Base-by-base conservation (phyloP, 2,888 invertebrate genomes). In the Drosophila neonasuta region DNA sequence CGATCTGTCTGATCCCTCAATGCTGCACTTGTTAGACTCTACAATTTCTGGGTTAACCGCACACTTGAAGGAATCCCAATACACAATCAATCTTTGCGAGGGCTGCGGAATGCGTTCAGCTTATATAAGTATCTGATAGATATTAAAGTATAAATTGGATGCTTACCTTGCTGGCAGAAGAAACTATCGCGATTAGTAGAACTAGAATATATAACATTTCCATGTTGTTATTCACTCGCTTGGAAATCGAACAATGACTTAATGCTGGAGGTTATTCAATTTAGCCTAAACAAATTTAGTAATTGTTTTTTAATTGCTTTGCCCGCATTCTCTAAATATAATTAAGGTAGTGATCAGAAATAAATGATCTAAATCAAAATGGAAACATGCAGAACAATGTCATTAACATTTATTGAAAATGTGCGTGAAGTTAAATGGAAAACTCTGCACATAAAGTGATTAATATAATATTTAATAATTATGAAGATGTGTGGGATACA, bases 301-400 rank as follows among this genome's bases (percentile, higher is more conserved):
- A 46, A 56, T 56, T 56, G 36, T 15, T 46, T 56, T 56, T 15
- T 56, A 56, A 46, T 11, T 36, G 44, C 8, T 11, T 1, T 15
- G 5, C 2, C 4, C n/a, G n/a, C 1, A 11, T 11, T 36, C 6
- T 36, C n/a, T 36, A 11, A n/a, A 6, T 11, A 36, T 36, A n/a
- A 36, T 36, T 50, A n/a, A 17, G 10, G 3, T 1, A 32, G 2
- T 20, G 0, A 13, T 36, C 3, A 6, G 1, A n/a, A 0, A n/a
- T 4, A 36, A 36, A 36, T 36, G n/a, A 36, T 36, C 6, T 5
- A 6, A 36, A 10, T 11, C 11, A 32, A 24, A 24, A 24, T 24
- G 5, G 5, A 24, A 24, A 24, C 24, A 24, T 24, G 24, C 24
- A 24, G 24, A 24, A 24, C 24, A 24, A 24, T 24, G 24, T 1